phyloP scores from a whole-genome alignment of 1,140 invertebrate species.

The Gonatopus flavifemur region DNA sequence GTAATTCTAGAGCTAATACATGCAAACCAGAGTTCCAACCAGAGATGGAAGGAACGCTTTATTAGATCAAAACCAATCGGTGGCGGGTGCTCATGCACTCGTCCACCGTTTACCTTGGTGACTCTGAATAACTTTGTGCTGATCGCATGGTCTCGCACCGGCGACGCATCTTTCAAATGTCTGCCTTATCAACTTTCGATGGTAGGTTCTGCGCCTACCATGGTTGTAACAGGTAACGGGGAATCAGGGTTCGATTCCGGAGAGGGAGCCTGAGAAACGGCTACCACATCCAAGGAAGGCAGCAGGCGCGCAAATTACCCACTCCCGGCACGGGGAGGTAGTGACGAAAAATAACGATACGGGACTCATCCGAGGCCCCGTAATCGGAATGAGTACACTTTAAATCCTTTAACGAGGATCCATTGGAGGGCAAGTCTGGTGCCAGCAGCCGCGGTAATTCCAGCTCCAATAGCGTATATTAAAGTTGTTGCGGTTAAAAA shows the following conservation, averaged over 20 bases:
- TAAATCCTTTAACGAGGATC: slow-evolving; percentile 86
- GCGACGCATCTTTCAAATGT: slow-evolving; percentile 82
- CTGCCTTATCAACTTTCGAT: slow-evolving; percentile 78
- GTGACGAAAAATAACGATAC: slow-evolving; percentile 88
- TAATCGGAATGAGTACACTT: slow-evolving; percentile 88
- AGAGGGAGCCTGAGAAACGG: too few relatives aligned
- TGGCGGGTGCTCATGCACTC: too few relatives aligned
- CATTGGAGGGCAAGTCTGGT: slow-evolving; percentile 90
- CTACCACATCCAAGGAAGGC: too few relatives aligned
- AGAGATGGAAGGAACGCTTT: too few relatives aligned
- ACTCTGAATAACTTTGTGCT: too few relatives aligned
- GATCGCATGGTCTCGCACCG: slow-evolving; percentile 73
- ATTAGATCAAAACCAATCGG: too few relatives aligned
- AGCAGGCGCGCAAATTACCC: slow-evolving; percentile 87
- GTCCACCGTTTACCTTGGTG: too few relatives aligned
- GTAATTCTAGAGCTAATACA: too few relatives aligned
- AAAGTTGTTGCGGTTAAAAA: slow-evolving; percentile 80
- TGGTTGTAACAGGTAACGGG: slow-evolving; percentile 78
- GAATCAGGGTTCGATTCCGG: too few relatives aligned
- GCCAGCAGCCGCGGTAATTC: slow-evolving; percentile 88
- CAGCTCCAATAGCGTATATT: slow-evolving; percentile 88
- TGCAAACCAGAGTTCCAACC: too few relatives aligned
- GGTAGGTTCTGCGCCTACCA: slow-evolving; percentile 66
- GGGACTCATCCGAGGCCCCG: slow-evolving; percentile 73
- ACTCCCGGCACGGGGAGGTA: slow-evolving; percentile 75